These are phyloP conservation scores for Dolichopus griseipennis DNA, from an alignment of 2,888 invertebrate species.

Conservation along the genomic window DNA sequence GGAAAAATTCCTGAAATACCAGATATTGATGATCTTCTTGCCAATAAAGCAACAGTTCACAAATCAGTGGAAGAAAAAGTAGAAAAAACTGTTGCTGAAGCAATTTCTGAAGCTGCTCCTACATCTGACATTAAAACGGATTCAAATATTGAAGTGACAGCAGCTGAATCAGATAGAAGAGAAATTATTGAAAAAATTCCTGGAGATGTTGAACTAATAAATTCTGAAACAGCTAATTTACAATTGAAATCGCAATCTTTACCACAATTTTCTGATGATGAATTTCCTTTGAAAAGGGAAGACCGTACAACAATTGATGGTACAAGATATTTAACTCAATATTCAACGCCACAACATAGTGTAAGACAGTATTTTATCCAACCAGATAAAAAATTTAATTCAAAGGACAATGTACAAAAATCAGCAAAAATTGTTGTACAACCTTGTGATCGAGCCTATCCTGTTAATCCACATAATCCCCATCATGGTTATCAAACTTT, in stretches of 20 bases:
- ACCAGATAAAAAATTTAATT: not conserved
- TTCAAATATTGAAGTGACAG: not conserved
- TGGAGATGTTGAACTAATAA: constrained; percentile 38
- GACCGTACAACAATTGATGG: not conserved
- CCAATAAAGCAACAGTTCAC: constrained; percentile 27
- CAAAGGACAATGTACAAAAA: not conserved
- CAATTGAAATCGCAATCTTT: constrained; percentile 23
- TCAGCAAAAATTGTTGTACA: not conserved
- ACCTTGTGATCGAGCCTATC: not conserved
- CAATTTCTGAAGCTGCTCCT: constrained; percentile 15
- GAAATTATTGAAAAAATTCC: constrained; percentile 34
- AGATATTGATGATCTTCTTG: constrained; percentile 38
- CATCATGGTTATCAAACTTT: not conserved
- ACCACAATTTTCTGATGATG: constrained; percentile 1
- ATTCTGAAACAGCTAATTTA: constrained; percentile 22
- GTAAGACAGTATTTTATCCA: constrained; percentile 30
- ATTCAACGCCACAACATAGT: constrained; percentile 32
- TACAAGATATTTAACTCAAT: constrained; percentile 19
- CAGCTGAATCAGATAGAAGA: constrained; percentile 23
- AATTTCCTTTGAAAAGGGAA: not conserved
- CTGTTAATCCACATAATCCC: not conserved
- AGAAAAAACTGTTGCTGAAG: constrained; percentile 10
- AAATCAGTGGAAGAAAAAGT: constrained; percentile 13
- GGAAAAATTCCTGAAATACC: constrained; percentile 39
- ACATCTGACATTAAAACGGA: constrained; percentile 16